Percentiles rank a stretch among this genome's conserved stretches.
Evolutionary conservation across 2,113 vertebrate genomes (phyloP).

Genomic region (Ictalurus punctatus): DNA sequence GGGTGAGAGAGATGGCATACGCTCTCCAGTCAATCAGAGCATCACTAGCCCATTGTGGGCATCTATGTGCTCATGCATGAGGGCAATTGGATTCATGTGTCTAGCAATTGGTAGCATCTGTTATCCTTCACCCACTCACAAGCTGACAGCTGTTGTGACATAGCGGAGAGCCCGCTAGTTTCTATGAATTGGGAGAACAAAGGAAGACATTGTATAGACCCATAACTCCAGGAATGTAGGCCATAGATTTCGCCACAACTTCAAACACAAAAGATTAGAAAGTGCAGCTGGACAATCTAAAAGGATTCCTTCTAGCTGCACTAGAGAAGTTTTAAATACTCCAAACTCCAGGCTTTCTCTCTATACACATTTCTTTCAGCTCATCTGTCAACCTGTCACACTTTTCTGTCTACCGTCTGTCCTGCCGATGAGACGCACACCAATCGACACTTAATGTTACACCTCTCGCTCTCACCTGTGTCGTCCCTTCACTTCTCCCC

Average conservation of each 20-base stretch:
- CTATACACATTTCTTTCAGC: not conserved
- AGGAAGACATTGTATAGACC: not conserved
- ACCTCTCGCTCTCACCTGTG: constrained; percentile 45
- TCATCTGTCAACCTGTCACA: constrained; percentile 26
- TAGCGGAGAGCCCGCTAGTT: not conserved
- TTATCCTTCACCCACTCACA: not conserved
- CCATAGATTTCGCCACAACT: no score
- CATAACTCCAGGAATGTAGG: not conserved
- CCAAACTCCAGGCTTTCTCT: not conserved
- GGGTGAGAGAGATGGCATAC: not conserved
- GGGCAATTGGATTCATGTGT: not conserved
- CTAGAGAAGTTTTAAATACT: not conserved
- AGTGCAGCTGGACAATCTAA: not conserved
- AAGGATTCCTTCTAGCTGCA: not conserved
- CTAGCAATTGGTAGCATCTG: not conserved
- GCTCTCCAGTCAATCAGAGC: not conserved
- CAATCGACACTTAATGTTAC: constrained; percentile 42
- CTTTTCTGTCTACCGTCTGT: constrained; percentile 28
- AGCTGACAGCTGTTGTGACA: not conserved
- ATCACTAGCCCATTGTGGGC: not conserved
- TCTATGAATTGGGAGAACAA: not conserved
- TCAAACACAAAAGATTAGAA: not conserved
- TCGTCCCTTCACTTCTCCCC: constrained; percentile 55
- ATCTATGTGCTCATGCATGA: not conserved
- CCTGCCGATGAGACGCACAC: constrained; percentile 21